Base-by-base conservation (phyloP, 2,113 vertebrate genomes). In the Lethenteron camtschaticum region DNA sequence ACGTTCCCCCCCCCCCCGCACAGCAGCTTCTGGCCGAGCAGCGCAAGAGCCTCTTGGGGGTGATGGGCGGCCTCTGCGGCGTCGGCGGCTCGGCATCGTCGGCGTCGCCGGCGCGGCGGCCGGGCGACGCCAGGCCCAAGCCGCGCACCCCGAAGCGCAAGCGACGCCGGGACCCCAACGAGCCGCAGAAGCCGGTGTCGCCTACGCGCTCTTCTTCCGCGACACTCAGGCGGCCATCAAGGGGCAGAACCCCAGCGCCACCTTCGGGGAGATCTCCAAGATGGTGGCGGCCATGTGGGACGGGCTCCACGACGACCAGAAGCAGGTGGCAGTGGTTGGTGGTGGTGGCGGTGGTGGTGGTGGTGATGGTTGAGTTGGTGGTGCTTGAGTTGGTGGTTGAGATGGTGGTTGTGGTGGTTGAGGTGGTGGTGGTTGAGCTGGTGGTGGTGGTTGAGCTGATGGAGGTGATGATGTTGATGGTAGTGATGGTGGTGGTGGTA, bases 251-350 rank as follows among this genome's bases (percentile, higher is more conserved):
- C 87, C 87, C 72, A 88, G 84, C 70, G 86, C 87, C 12, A 87
- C 87, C 1, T 90, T 92, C 16, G 87, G 87, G 11, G 89, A 92
- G 59, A 88, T 92, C 9, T 90, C 88, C 2, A 90, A 86, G 79
- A 92, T 92, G 2, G 89, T 90, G 68, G 89, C 89, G 4, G 89
- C 88, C 63, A 92, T 92, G 89, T 92, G 88, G 89, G 89, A 92
- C 79, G 90, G 88, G 75, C 78, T 92, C 71, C 87, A 88, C 56
- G 88, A 90, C 71, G 89, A 92, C 69, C 89, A 92, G 76, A 92
- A 92, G 72, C 88, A 92, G 82, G 20, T 24, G 20, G 20, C 20
- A 2, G 20, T 24, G 20, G 20, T 24, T 24, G 20, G 20, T 24
- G 20, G 20, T 3, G 20, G 20, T 24, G 20, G 20, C 2, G 20